Base-by-base conservation (phyloP, 2,888 invertebrate genomes). In the Steinernema carpocapsae region DNA sequence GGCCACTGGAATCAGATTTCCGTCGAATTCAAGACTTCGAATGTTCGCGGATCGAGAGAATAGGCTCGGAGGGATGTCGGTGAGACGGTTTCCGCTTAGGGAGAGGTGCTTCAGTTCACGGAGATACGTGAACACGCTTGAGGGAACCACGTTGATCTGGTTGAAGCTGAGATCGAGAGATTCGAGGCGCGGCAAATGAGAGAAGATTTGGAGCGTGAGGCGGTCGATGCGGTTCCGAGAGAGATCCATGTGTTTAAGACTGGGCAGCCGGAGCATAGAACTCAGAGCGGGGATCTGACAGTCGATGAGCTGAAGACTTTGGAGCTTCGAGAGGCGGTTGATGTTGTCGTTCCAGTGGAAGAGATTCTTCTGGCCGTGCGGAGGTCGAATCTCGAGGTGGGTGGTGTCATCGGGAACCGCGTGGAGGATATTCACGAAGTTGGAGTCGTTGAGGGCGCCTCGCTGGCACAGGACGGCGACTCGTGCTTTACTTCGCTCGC, bases 21-120 rank as follows among this genome's bases (percentile, higher is more conserved):
- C 88, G 45, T 91, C 91, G 72, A 94, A 88, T 85, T 91, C 90
- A 12, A 94, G 88, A 24, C 86, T 89, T 81, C 90, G 89, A 78
- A 94, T 88, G 75, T 91, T 90, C 0, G 88, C 76, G 4, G 88
- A 78, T 0, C 87, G 87, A 29, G 78, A 78, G 51, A 95, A 94
- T 75, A 94, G 88, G 59, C 81, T 84, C 7, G 81, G 72, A 0
- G 86, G 79, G 0, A 85, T 91, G 85, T 93, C 92, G 46, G 86
- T 88, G 10, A 94, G 83, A 71, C 89, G 88, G 88, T 94, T 94
- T 76, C 90, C 88, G 77, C 91, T 91, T 74, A 94, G 88, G 84
- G 83, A 78, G 7, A 86, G 78, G 7, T 78, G 78, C 22, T 76
- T 73, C 4, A 86, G 76, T 12, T 70, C 46, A 51, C 77, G 80